A percentile compares a stretch with the other conserved stretches of the same genome.
Evolutionary conservation across 2,113 vertebrate genomes (phyloP).

Genomic region (Ginglymostoma cirratum): DNA sequence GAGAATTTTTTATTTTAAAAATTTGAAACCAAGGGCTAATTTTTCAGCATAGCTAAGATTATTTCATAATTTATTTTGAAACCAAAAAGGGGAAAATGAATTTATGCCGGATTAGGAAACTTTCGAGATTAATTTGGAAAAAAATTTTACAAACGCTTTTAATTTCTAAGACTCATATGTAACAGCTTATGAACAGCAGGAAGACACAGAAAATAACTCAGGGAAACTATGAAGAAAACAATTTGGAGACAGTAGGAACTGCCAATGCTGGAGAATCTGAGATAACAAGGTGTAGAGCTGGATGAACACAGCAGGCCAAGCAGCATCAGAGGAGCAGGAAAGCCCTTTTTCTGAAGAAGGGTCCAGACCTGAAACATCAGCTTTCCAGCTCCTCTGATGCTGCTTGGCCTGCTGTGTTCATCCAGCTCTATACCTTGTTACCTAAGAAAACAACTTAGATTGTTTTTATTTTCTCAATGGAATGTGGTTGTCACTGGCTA

Average conservation of each 20-base stretch:
- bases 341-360: too few relatives aligned
- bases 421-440: too few relatives aligned
- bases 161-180: background rate
- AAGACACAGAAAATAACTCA: background rate
- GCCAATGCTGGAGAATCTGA: background rate
- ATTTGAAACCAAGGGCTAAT: background rate
- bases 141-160: background rate
- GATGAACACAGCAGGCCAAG: too few relatives aligned
- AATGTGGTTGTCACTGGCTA: too few relatives aligned
- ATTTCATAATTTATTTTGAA: background rate
- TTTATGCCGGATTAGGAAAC: background rate
- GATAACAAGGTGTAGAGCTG: too few relatives aligned
- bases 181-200: background rate
- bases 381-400: too few relatives aligned
- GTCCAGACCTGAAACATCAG: too few relatives aligned
- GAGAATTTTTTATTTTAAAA: background rate
- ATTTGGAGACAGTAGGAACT: background rate
- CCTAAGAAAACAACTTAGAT: too few relatives aligned
- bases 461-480: too few relatives aligned
- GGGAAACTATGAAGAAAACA: too few relatives aligned
- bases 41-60: background rate
- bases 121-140: background rate
- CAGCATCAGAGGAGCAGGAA: too few relatives aligned
- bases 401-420: too few relatives aligned
- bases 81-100: background rate